Conservation (phyloP, 2,113 vertebrate species). For the Chamaetylas fuelleborni region DNA sequence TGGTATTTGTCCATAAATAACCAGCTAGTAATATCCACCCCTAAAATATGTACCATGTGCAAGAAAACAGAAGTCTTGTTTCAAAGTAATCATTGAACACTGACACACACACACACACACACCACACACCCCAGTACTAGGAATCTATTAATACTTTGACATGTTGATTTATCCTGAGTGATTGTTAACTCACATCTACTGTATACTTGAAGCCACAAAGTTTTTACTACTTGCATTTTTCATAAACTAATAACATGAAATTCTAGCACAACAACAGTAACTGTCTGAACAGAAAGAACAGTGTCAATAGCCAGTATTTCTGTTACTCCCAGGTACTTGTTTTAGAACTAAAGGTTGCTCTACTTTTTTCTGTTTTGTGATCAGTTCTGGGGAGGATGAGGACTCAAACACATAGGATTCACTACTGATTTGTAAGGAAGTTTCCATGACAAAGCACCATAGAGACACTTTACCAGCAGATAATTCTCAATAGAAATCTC, state of each 20-base stretch:
- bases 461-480: not conserved
- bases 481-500: not conserved
- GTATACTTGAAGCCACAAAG: conserved; percentile 33
- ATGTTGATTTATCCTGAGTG: conserved; percentile 53
- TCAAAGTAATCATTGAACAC: conserved; percentile 29
- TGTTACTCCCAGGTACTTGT: not conserved
- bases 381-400: not conserved
- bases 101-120: conserved; percentile 14
- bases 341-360: not conserved
- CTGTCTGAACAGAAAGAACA: conserved; percentile 31
- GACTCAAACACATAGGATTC: not conserved
- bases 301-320: conserved; percentile 26
- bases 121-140: conserved; percentile 17
- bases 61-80: conserved; percentile 13
- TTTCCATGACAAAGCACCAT: not conserved
- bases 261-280: conserved; percentile 42
- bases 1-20: not conserved
- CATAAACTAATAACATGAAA: conserved; percentile 37
- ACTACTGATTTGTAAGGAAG: not conserved
- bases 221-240: conserved; percentile 44
- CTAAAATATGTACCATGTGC: not conserved
- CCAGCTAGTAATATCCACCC: not conserved
- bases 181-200: conserved; percentile 42
- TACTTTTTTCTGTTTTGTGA: not conserved
- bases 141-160: conserved; percentile 21